Evolutionary conservation across 2,888 invertebrate genomes (phyloP).

Genomic region (Eupelmus urozonus): DNA sequence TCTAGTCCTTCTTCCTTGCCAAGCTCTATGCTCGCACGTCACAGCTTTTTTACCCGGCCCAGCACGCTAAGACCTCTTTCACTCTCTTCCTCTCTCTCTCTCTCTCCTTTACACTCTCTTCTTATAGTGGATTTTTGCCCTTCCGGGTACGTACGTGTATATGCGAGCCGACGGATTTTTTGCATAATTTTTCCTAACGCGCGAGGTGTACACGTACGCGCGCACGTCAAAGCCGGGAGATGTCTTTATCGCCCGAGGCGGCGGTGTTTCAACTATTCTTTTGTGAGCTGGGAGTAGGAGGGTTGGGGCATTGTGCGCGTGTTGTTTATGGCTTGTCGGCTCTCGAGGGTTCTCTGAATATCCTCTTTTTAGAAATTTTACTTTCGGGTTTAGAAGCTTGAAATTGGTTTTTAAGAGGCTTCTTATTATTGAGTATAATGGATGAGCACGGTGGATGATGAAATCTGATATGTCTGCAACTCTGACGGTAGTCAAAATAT

Average conservation of each 20-base stretch:
- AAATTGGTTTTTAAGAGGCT: no score
- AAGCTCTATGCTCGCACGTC: background rate
- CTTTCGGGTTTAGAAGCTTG: no score
- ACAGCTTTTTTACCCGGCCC: background rate
- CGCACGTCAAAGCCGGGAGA: constrained; percentile 20
- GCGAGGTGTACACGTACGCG: background rate
- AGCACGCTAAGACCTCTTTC: background rate
- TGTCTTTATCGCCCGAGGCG: constrained; percentile 38
- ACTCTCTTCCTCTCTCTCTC: background rate
- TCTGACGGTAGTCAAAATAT: no score
- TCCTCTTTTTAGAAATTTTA: no score
- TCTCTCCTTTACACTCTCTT: background rate
- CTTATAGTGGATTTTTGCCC: constrained; percentile 35
- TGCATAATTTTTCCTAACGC: constrained; percentile 49
- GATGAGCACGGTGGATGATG: no score
- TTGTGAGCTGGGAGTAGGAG: no score
- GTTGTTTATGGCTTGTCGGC: no score
- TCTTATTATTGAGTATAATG: no score
- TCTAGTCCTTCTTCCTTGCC: constrained; percentile 3
- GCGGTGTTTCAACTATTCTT: constrained; percentile 34
- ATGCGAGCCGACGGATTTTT: background rate
- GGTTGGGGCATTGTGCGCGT: no score
- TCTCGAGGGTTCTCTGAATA: no score
- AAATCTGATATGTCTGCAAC: no score
- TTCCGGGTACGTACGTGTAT: constrained; percentile 49